Evolutionary conservation across 2,888 invertebrate genomes (phyloP).

Genomic region (Yponomeuta malinellus): DNA sequence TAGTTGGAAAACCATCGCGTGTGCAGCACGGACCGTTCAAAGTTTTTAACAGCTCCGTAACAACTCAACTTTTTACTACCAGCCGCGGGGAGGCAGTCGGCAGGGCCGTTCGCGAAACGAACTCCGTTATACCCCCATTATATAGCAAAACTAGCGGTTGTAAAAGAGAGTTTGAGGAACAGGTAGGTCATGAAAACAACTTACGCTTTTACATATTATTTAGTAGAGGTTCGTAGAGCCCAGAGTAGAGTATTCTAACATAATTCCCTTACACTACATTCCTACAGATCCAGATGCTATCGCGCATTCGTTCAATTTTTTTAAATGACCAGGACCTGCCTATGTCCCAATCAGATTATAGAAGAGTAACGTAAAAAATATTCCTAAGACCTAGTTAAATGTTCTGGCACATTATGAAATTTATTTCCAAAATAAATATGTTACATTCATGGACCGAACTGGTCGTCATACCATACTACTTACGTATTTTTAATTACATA

Average conservation of each 20-base stretch:
- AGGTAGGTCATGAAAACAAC: no score
- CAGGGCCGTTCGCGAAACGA: not conserved
- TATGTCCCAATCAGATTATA: not conserved
- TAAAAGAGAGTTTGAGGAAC: not conserved
- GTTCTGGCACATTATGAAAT: no score
- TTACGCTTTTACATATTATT: no score
- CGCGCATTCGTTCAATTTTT: no score
- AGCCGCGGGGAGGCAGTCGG: constrained; percentile 20
- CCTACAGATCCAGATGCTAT: no score
- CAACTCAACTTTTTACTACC: constrained; percentile 45
- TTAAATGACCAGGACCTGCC: not conserved
- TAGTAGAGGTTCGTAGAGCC: no score
- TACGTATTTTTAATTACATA: not conserved
- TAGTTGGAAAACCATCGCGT: constrained; percentile 50
- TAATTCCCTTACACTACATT: no score
- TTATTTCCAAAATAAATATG: no score
- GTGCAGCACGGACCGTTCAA: constrained; percentile 38
- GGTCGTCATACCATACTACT: no score
- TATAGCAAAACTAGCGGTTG: not conserved
- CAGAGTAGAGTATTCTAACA: no score
- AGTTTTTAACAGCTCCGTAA: constrained; percentile 53
- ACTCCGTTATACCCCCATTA: not conserved
- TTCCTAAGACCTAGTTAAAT: no score
- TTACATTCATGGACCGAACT: no score
- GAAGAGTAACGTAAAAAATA: not conserved